Evolutionary conservation across 2,888 invertebrate species (phyloP), one percentile per base, ranked within the genome.

Genomic region (Nephrocerus scutellatus): DNA sequence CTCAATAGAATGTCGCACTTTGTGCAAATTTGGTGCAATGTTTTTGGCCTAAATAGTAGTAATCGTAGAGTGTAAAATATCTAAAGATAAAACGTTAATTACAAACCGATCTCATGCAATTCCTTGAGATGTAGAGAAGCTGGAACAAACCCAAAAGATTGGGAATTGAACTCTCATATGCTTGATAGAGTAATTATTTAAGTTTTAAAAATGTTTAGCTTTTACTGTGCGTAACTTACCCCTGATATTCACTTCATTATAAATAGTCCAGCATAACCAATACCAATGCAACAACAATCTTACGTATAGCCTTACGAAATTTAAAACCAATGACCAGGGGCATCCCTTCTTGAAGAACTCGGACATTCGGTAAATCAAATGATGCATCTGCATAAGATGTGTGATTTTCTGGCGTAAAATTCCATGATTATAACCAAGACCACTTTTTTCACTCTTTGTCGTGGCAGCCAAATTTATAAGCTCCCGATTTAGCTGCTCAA

Each of bases 71-170:
- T n/a, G n/a, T n/a, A 39, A 32, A 14, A 23, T n/a, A n/a, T n/a
- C n/a, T n/a, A n/a, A n/a, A n/a, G n/a, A n/a, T n/a, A n/a, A n/a
- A n/a, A n/a, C n/a, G n/a, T n/a, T 30, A 15, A 20, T 22, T 1
- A 38, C 36, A 30, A 44, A 56, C 54, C 41, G 54, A 41, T 42
- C 29, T 46, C 53, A 50, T 54, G 33, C 52, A 53, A 39, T 50
- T 51, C 16, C 48, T 48, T 10, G 55, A 52, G 4, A 49, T 50
- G 2, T 49, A 23, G 16, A 55, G 32, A 24, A 51, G 41, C 31
- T 51, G 37, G 9, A 47, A 48, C 4, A 56, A 41, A 36, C 45
- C 51, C 15, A 51, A 30, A 16, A 46, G 42, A 4, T 51, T 45
- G n/a, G 54, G 49, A 28, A 53, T 14, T 6, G 12, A 26, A 13